phyloP scores from a whole-genome alignment of 2,797 vertebrate genomes.

The Epinephelus malabaricus region DNA sequence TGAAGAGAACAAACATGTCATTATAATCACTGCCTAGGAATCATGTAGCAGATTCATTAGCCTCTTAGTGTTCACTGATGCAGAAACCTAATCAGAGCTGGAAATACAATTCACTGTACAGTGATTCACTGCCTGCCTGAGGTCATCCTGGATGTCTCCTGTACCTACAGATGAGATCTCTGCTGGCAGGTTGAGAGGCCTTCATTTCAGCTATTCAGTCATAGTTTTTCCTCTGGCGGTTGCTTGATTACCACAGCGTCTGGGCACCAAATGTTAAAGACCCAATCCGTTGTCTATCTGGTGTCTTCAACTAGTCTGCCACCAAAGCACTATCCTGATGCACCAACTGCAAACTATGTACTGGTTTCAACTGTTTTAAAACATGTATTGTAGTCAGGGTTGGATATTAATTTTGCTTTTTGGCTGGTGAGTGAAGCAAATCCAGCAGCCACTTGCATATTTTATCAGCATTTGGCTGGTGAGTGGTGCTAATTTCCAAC shows the following conservation, averaged over 20 bases:
- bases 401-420: too few species aligned
- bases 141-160: not conserved
- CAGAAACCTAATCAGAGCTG: conserved; percentile 28
- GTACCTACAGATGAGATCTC: conserved; percentile 24
- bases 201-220: conserved; percentile 10
- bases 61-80: conserved; percentile 25
- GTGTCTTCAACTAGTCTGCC: not conserved
- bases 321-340: not conserved
- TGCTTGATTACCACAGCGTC: too few species aligned
- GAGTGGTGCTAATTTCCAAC: too few species aligned
- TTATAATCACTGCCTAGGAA: not conserved
- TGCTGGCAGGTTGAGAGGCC: conserved; percentile 11
- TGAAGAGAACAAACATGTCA: not conserved
- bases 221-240: not conserved
- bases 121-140: conserved; percentile 14
- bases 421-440: too few species aligned
- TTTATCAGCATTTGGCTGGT: too few species aligned
- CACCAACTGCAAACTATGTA: not conserved
- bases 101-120: conserved; percentile 17
- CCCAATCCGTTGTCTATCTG: not conserved
- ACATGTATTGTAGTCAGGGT: too few species aligned
- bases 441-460: too few species aligned
- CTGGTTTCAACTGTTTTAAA: not conserved
- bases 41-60: conserved; percentile 19
- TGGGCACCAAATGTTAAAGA: not conserved